These are phyloP conservation scores for Drosophila tsacasi DNA, from an alignment of 1,140 invertebrate species.

Conservation along the genomic window DNA sequence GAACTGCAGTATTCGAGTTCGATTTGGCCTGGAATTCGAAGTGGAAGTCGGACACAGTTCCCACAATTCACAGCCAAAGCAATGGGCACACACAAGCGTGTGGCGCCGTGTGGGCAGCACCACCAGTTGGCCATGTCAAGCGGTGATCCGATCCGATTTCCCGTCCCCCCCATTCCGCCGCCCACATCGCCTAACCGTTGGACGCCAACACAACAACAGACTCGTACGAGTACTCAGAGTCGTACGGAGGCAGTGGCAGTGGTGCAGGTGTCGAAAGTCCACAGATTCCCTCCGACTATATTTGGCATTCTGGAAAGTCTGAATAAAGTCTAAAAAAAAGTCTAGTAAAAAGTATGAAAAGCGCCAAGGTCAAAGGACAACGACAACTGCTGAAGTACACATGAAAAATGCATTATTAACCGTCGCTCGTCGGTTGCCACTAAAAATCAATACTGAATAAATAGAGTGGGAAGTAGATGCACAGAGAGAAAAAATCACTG, in stretches of 20 bases:
- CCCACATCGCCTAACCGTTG: conserved; percentile 17
- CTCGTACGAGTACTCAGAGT: background rate
- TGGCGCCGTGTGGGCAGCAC: conserved; percentile 21
- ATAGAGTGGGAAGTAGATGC: background rate
- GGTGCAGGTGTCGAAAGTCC: conserved; percentile 14
- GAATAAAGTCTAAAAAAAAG: background rate
- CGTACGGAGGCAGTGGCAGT: background rate
- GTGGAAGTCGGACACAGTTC: conserved; percentile 5
- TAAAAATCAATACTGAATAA: conserved; percentile 49
- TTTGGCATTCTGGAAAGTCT: background rate
- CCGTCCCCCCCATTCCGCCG: background rate
- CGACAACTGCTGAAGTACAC: conserved; percentile 36
- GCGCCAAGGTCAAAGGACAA: conserved; percentile 14
- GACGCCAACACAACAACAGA: conserved; percentile 35
- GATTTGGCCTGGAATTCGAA: conserved; percentile 23
- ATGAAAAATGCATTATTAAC: conserved; percentile 54
- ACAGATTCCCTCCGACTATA: background rate
- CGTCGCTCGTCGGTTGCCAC: conserved; percentile 1
- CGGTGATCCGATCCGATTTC: conserved; percentile 11
- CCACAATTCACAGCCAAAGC: conserved; percentile 24
- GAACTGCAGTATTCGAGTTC: background rate
- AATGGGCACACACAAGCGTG: conserved; percentile 30
- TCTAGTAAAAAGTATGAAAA: background rate
- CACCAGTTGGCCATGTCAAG: conserved; percentile 19
- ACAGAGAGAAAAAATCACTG: background rate